Evolutionary conservation across 2,888 invertebrate species (phyloP).

Genomic region (Sinopyrophorus schimmeli): DNA sequence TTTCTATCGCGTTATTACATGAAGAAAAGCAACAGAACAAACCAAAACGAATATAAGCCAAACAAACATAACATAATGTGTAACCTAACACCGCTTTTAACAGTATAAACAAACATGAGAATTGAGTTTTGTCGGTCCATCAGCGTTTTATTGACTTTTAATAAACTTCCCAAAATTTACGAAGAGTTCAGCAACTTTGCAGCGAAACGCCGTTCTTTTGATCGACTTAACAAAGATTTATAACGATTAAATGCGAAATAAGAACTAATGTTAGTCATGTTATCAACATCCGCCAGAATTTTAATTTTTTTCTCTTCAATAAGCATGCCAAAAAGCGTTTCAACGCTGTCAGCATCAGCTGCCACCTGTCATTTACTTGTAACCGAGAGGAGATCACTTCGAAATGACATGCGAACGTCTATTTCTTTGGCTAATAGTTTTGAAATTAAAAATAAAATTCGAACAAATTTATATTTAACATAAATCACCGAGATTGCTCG

Average conservation of each 20-base stretch:
- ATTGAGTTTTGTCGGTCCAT: slow-evolving; percentile 17
- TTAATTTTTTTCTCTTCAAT: slow-evolving; percentile 14
- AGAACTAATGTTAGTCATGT: no score
- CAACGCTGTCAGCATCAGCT: slow-evolving; percentile 29
- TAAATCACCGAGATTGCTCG: no score
- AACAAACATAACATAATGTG: slow-evolving; percentile 49
- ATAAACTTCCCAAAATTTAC: no score
- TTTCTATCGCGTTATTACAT: slow-evolving; percentile 39
- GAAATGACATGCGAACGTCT: slow-evolving; percentile 16
- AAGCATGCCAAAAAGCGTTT: slow-evolving; percentile 27
- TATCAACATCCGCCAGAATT: slow-evolving; percentile 16
- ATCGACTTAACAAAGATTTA: no score
- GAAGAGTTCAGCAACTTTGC: no score
- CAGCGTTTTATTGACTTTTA: slow-evolving; percentile 6
- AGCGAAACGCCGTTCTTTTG: no score
- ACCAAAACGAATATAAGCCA: slow-evolving; percentile 35
- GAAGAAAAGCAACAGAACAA: no score
- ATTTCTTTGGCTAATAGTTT: no score
- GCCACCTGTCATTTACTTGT: slow-evolving; percentile 30
- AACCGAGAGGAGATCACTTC: slow-evolving; percentile 21
- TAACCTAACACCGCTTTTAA: slow-evolving; percentile 53
- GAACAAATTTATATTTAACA: no score
- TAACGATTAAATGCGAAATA: no score
- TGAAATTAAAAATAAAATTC: no score
- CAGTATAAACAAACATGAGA: slow-evolving; percentile 50